Evolutionary conservation across 2,888 invertebrate genomes (phyloP).

Genomic region (Actias luna): DNA sequence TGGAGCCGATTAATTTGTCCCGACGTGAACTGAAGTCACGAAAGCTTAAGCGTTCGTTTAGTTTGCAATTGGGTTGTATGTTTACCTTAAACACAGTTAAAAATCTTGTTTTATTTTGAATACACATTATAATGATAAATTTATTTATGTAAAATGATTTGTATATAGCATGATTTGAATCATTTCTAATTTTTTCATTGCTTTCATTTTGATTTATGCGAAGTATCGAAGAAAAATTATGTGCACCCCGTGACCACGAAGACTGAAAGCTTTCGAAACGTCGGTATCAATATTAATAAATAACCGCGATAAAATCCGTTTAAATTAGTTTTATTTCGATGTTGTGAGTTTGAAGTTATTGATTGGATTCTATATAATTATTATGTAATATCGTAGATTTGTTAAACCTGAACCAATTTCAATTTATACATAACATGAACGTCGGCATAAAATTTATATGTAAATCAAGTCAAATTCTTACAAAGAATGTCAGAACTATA

Average conservation of each 20-base stretch:
- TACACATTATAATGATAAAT: background rate
- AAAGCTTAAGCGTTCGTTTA: conserved; percentile 38
- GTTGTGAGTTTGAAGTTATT: no score
- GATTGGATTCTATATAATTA: no score
- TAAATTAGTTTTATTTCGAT: no score
- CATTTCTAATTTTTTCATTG: background rate
- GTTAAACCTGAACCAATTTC: background rate
- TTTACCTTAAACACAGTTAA: conserved; percentile 11
- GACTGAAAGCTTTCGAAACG: no score
- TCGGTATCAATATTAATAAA: no score
- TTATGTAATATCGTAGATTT: no score
- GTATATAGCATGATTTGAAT: background rate
- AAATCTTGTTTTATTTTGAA: background rate
- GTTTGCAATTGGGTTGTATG: conserved; percentile 4
- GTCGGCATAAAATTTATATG: background rate
- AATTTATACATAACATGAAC: background rate
- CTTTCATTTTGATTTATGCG: background rate
- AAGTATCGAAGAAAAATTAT: no score
- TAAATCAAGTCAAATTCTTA: background rate
- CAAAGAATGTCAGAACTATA: no score
- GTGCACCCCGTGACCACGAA: no score
- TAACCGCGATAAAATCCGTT: no score
- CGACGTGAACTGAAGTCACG: conserved; percentile 47
- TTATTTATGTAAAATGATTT: no score
- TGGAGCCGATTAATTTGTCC: conserved; percentile 56